These are phyloP conservation scores for Phoenicopterus ruber DNA, from an alignment of 2,113 vertebrate species.

Conservation along the genomic window DNA sequence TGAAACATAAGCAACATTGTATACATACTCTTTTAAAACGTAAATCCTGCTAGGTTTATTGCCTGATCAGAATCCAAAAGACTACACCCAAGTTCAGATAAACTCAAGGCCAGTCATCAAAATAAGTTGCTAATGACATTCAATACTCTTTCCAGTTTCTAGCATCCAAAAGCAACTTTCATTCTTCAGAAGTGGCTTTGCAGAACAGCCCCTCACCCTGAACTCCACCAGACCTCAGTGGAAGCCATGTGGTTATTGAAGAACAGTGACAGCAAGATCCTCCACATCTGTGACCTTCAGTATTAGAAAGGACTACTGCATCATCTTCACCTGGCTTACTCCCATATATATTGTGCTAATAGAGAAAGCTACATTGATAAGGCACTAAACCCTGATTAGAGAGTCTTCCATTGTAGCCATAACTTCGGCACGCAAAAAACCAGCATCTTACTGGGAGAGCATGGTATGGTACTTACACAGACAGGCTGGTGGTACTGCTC, in stretches of 20 bases:
- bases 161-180: not conserved
- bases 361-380: not conserved
- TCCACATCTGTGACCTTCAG: not conserved
- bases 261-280: not conserved
- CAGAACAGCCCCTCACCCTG: not conserved
- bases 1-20: not conserved
- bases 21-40: not conserved
- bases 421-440: not conserved
- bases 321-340: not conserved
- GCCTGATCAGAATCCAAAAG: not conserved
- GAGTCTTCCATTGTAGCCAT: not conserved
- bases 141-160: not conserved
- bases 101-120: not conserved
- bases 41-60: not conserved
- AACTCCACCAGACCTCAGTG: not conserved
- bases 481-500: not conserved
- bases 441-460: not conserved
- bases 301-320: not conserved
- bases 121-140: not conserved
- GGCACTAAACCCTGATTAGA: not conserved
- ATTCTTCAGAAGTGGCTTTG: not conserved
- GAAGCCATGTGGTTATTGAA: not conserved
- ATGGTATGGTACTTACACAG: not conserved
- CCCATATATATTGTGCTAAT: not conserved
- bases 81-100: not conserved